Base-by-base conservation (phyloP, 1,140 invertebrate genomes). In the Wasmannia auropunctata region DNA sequence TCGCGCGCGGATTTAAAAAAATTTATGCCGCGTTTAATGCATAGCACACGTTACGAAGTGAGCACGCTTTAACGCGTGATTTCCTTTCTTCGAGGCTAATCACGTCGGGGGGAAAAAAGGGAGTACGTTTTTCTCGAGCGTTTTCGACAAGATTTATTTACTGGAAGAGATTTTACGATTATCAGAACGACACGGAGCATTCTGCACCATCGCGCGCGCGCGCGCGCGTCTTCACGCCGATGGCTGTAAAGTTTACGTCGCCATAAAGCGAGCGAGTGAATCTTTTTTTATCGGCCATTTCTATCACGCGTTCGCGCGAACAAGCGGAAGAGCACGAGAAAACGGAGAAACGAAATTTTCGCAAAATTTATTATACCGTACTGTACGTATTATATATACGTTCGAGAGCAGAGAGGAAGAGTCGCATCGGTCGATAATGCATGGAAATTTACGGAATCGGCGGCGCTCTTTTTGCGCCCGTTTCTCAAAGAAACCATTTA, bases 361-460 rank as follows among this genome's bases (percentile, higher is more conserved):
- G 8, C 4, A n/a, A 69, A 70, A 70, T 70, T 80, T 70, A 80
- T 69, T 49, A 80, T 40, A n/a, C n/a, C 22, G 22, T 37, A 19
- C 19, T 43, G 7, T 58, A 8, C 25, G 5, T 28, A 25, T 70
- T 40, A 43, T 6, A 43, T 6, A 3, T n/a, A 8, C 4, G 14
- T 37, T 14, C 49, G 19, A 31, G 19, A 31, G 8, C 14, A 7
- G 8, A 25, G 56, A 11, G 37, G n/a, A n/a, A 37, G 22, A 77
- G 4, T n/a, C n/a, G n/a, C n/a, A 0, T 43, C 76, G 84, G 0
- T 56, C 85, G 70, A 83, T 88, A 72, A 31, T 46, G 76, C 85
- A 67, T 88, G 58, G 54, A 77, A 28, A 51, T 79, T 77, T 79
- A 72, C 79, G 54, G 77, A 67, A 88, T 88, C 70, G 31, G n/a